A percentile compares a stretch with the other conserved stretches of the same genome.
Conservation (phyloP, 2,797 vertebrate genomes). For the Ispidina picta region DNA sequence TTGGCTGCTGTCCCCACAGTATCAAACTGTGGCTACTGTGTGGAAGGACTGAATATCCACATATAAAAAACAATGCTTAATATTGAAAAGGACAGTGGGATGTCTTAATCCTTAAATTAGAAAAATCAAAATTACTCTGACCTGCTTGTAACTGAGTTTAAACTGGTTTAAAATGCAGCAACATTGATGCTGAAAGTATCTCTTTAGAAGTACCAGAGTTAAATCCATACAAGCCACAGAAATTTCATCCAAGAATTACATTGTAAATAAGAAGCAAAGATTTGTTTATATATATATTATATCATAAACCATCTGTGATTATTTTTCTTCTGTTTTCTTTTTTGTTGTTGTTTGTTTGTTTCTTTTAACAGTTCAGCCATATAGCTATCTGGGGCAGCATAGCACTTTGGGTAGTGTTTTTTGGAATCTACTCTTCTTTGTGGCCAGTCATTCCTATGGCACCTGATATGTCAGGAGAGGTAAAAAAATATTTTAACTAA, state of each 20-base stretch:
- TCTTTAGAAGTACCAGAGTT: neutral
- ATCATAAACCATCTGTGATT: neutral
- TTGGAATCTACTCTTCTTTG: constrained; percentile 93
- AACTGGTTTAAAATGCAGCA: neutral
- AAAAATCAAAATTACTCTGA: neutral
- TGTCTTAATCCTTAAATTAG: neutral
- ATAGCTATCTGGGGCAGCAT: constrained; percentile 99
- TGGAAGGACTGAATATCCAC: neutral
- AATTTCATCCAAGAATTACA: neutral
- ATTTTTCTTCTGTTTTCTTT: neutral
- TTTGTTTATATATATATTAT: neutral
- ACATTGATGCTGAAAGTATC: neutral
- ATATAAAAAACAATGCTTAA: neutral
- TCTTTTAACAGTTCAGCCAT: constrained; percentile 90
- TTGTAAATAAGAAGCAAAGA: neutral
- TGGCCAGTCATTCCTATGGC: constrained; percentile 95
- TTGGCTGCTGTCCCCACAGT: neutral
- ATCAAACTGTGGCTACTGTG: neutral
- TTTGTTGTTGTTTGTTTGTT: neutral
- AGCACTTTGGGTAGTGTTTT: constrained; percentile 95
- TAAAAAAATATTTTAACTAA: constrained; percentile 74
- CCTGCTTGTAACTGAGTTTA: neutral
- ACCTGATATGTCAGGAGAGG: constrained; percentile 99
- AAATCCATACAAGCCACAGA: neutral
- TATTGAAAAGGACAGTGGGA: neutral